A percentile compares a stretch with the other conserved stretches of the same genome.
Evolutionary conservation across 2,113 vertebrate species (phyloP).

Genomic region (Hiodon alosoides): DNA sequence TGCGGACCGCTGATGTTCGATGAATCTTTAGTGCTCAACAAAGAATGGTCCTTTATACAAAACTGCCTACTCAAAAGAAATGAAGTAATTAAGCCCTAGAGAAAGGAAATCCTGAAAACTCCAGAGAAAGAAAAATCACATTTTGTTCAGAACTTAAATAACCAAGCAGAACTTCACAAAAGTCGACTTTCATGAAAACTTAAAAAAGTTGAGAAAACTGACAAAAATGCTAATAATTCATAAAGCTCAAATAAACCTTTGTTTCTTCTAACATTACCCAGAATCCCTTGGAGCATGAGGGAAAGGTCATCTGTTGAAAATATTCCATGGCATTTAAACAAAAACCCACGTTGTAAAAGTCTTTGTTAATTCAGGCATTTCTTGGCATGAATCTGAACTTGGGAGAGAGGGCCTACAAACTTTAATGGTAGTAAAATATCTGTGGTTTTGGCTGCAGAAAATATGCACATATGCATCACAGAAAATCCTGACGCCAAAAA

Average conservation of each 20-base stretch:
- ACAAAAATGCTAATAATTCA: slow-evolving; percentile 22
- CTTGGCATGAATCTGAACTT: slow-evolving; percentile 19
- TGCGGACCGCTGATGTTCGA: neutral
- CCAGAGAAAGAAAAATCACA: neutral
- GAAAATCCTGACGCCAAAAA: neutral
- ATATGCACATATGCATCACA: neutral
- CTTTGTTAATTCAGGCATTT: slow-evolving; percentile 30
- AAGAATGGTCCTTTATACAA: neutral
- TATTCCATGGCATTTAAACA: slow-evolving; percentile 51
- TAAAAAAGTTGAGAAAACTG: slow-evolving; percentile 24
- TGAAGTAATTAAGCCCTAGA: too few species aligned
- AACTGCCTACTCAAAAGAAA: neutral
- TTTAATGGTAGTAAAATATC: slow-evolving; percentile 43
- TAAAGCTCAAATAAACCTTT: slow-evolving; percentile 45
- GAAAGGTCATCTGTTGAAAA: slow-evolving; percentile 57
- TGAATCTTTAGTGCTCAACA: neutral
- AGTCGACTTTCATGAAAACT: neutral
- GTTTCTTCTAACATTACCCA: slow-evolving; percentile 39
- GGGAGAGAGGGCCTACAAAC: slow-evolving; percentile 21
- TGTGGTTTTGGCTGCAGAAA: slow-evolving; percentile 35
- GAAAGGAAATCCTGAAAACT: neutral
- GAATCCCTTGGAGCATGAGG: slow-evolving; percentile 29
- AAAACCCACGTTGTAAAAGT: slow-evolving; percentile 33
- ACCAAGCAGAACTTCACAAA: neutral
- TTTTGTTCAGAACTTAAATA: neutral